These are phyloP conservation scores for Platygyra sinensis DNA, from an alignment of 64 coral and sea anemone species.

Conservation along the genomic window DNA sequence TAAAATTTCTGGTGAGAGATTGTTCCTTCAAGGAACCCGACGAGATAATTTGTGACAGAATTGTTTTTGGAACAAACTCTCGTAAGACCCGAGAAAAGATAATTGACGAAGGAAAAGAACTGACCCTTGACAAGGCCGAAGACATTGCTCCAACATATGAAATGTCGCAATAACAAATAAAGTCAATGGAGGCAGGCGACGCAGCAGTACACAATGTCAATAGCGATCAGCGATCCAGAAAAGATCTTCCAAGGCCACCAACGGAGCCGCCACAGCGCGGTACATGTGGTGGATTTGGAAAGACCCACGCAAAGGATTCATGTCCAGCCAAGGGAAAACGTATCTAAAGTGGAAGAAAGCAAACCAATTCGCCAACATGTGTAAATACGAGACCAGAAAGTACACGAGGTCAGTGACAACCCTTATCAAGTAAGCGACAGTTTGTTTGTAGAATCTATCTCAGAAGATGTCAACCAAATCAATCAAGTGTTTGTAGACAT, in stretches of 20 bases:
- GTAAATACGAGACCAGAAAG: no score
- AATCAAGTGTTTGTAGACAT: no score
- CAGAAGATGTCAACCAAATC: no score
- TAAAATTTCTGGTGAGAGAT: constrained; percentile 30
- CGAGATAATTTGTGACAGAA: no score
- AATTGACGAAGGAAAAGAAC: constrained; percentile 16
- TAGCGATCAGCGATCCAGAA: background rate
- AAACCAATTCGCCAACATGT: constrained; percentile 42
- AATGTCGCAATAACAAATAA: constrained; percentile 33
- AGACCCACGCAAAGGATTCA: background rate
- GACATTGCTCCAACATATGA: constrained; percentile 26
- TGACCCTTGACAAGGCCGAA: constrained; percentile 31
- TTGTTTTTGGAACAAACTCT: background rate
- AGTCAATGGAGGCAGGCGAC: background rate
- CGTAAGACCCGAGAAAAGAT: constrained; percentile 31
- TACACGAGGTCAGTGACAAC: no score
- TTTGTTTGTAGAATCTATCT: no score
- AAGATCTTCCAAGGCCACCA: no score
- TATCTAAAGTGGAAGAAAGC: constrained; percentile 37
- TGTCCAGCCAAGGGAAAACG: constrained; percentile 47
- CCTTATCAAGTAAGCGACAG: no score
- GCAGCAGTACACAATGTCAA: background rate
- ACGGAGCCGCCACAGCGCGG: no score
- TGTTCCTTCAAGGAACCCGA: no score
- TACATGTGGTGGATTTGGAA: background rate